Percentiles rank a stretch among this genome's conserved stretches.
These are phyloP conservation scores for Neosilurus mollespiculum DNA, from an alignment of 2,797 vertebrate genomes.

Conservation along the genomic window DNA sequence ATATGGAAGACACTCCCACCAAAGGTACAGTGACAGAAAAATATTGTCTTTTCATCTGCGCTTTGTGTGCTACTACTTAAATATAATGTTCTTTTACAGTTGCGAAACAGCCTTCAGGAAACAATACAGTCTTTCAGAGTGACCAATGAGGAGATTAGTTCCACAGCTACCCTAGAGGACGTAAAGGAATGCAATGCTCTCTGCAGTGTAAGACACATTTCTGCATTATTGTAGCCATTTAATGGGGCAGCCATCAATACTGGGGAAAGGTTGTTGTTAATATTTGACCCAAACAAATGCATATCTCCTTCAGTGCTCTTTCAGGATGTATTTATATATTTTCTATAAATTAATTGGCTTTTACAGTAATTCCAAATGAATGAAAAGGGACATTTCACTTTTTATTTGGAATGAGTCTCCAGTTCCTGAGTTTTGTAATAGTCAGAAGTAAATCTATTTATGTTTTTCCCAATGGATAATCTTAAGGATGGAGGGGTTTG, in stretches of 20 bases:
- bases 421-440: neutral
- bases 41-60: neutral
- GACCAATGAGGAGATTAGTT: conserved; percentile 87
- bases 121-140: conserved; percentile 87
- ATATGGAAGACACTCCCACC: conserved; percentile 81
- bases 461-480: neutral
- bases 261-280: too few species aligned
- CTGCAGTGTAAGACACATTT: conserved; percentile 79
- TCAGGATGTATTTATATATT: neutral
- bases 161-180: conserved; percentile 64
- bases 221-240: neutral
- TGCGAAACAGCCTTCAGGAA: conserved; percentile 83
- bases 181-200: conserved; percentile 74
- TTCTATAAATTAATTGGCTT: neutral
- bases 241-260: neutral
- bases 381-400: too few species aligned
- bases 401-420: neutral
- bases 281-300: too few species aligned
- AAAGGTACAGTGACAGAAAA: conserved; percentile 73
- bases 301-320: too few species aligned
- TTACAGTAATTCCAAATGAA: neutral
- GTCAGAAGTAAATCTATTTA: too few species aligned
- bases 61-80: neutral
- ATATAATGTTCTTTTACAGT: conserved; percentile 62
- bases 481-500: neutral